Evolutionary conservation across 2,797 vertebrate species (phyloP).

Genomic region (Gallinago solitaria): DNA sequence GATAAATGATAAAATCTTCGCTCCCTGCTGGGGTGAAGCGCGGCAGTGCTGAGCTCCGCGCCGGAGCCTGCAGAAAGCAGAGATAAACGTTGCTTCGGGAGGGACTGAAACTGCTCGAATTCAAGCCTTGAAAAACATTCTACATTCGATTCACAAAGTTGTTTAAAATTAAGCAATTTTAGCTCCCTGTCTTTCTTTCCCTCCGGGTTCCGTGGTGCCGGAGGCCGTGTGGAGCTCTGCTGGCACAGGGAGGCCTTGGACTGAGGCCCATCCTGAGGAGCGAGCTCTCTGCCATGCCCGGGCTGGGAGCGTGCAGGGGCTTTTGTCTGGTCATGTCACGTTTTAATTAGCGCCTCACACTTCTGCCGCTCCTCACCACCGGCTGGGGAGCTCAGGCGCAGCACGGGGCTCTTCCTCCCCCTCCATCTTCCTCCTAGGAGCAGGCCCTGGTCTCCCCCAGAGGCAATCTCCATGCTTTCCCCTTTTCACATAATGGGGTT

Average conservation of each 20-base stretch:
- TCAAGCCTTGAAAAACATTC: not conserved
- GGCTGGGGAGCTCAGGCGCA: rapidly evolving
- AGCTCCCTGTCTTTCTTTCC: not conserved
- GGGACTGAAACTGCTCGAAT: not conserved
- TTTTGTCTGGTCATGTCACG: not conserved
- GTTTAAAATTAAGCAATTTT: not conserved
- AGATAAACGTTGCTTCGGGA: not conserved
- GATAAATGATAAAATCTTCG: constrained; percentile 12
- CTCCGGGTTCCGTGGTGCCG: rapidly evolving
- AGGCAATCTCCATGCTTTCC: not conserved
- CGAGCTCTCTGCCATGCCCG: not conserved
- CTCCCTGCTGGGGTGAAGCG: not conserved
- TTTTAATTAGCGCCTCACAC: not conserved
- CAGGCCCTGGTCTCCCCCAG: not conserved
- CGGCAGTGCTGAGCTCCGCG: not conserved
- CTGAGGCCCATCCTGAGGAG: not conserved
- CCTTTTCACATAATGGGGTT: not conserved
- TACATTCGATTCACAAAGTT: not conserved
- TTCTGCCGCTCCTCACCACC: not conserved
- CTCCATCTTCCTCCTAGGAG: not conserved
- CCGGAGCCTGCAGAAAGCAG: not conserved
- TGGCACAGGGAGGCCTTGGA: not conserved
- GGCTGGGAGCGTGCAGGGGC: rapidly evolving
- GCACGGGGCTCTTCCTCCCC: rapidly evolving
- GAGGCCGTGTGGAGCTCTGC: not conserved